These are phyloP conservation scores for Ceratitis capitata DNA, from an alignment of 1,140 invertebrate species.

Conservation along the genomic window DNA sequence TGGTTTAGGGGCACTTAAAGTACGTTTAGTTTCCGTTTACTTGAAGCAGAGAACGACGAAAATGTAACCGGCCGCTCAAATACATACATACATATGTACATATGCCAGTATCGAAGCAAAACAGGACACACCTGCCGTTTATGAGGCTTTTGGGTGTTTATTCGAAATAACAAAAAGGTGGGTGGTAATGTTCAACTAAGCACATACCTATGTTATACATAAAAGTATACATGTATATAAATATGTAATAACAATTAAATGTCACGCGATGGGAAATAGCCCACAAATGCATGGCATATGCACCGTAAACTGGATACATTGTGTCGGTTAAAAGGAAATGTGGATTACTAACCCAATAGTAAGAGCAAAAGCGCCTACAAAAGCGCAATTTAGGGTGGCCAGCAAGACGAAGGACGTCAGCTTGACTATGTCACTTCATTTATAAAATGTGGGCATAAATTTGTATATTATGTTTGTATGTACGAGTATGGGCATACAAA, in stretches of 20 bases:
- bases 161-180: background rate
- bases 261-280: background rate
- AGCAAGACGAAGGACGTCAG: background rate
- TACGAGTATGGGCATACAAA: too few relatives aligned
- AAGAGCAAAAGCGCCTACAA: background rate
- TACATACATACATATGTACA: too few relatives aligned
- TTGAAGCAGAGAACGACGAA: background rate
- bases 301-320: too few relatives aligned
- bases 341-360: constrained; percentile 9
- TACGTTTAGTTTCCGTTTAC: background rate
- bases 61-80: background rate
- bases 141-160: background rate
- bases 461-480: background rate
- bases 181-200: background rate
- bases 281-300: background rate
- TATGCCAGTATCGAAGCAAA: too few relatives aligned
- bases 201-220: too few relatives aligned
- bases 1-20: background rate
- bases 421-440: background rate
- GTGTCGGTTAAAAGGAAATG: background rate
- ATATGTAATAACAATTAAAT: background rate
- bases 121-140: background rate
- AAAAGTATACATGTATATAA: background rate
- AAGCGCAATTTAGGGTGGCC: background rate
- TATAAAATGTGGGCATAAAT: background rate